A percentile compares a stretch with the other conserved stretches of the same genome.
Evolutionary conservation across 2,888 invertebrate species (phyloP).

Genomic region (Ypsolopha sequella): DNA sequence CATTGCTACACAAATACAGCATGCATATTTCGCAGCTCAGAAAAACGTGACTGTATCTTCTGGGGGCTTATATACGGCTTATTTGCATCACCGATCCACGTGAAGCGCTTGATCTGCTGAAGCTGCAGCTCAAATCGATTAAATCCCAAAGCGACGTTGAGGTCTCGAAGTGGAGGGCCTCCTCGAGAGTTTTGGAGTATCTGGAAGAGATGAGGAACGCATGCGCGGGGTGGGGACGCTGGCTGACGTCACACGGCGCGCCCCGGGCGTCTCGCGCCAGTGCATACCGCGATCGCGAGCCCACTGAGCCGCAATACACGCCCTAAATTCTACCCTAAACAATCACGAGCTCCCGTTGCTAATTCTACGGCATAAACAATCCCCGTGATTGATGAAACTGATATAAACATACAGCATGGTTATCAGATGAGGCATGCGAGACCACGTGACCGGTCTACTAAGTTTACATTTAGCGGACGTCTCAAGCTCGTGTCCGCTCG

Average conservation of each 20-base stretch:
- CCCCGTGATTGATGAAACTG: conserved; percentile 14
- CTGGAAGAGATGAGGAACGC: conserved; percentile 34
- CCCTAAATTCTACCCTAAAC: conserved; percentile 34
- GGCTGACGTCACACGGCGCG: conserved; percentile 60
- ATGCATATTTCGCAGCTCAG: too few relatives aligned
- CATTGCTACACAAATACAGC: too few relatives aligned
- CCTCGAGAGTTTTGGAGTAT: conserved; percentile 54
- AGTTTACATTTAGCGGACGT: neutral
- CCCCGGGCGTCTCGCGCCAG: conserved; percentile 55
- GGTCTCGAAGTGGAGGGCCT: conserved; percentile 66
- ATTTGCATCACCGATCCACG: neutral
- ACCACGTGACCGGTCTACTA: conserved; percentile 23
- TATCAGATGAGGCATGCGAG: conserved; percentile 1
- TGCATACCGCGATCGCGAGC: conserved; percentile 61
- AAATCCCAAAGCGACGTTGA: conserved; percentile 60
- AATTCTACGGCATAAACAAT: conserved; percentile 40
- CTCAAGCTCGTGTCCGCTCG: neutral
- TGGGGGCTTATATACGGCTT: neutral
- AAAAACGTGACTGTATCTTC: neutral
- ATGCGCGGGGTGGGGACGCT: conserved; percentile 52
- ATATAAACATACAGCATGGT: too few relatives aligned
- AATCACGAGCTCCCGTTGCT: conserved; percentile 56
- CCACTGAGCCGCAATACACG: conserved; percentile 54
- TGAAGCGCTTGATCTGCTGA: conserved; percentile 37
- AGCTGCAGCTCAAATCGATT: conserved; percentile 67